phyloP scores from a whole-genome alignment of 2,797 vertebrate species.

The Intellagama lesueurii region DNA sequence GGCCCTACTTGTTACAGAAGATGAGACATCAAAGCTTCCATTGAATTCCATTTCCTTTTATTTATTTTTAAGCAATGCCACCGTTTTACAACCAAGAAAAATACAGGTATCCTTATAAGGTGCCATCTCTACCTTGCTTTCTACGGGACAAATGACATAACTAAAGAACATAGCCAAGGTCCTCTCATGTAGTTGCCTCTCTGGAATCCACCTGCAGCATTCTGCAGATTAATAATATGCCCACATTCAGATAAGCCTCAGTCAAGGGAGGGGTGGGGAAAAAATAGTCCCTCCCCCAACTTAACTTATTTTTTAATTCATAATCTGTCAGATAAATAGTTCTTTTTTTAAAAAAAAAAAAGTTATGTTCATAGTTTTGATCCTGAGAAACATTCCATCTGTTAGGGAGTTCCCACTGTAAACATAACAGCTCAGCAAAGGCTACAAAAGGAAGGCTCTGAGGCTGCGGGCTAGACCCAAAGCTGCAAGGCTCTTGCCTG shows the following conservation, averaged over 20 bases:
- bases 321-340: slow-evolving; percentile 20
- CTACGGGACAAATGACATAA: slow-evolving; percentile 10
- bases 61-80: slow-evolving; percentile 21
- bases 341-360: slow-evolving; percentile 28
- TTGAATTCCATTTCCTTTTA: slow-evolving; percentile 19
- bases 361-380: slow-evolving; percentile 70
- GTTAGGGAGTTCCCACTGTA: slow-evolving; percentile 71
- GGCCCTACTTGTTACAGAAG: not conserved
- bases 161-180: not conserved
- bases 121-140: slow-evolving; percentile 11
- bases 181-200: not conserved
- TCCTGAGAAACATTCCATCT: slow-evolving; percentile 73
- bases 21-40: not conserved
- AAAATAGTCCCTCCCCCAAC: not conserved
- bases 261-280: not conserved
- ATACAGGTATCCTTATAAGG: fast-evolving
- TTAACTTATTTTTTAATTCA: not conserved
- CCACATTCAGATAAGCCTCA: not conserved
- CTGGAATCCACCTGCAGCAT: slow-evolving; percentile 7
- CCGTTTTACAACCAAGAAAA: not conserved
- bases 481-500: not conserved
- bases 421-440: slow-evolving; percentile 62
- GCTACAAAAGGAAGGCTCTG: not conserved
- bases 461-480: not conserved
- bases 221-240: slow-evolving; percentile 9